These are phyloP conservation scores for Orussus abietinus DNA, from an alignment of 1,140 invertebrate genomes.

Conservation along the genomic window DNA sequence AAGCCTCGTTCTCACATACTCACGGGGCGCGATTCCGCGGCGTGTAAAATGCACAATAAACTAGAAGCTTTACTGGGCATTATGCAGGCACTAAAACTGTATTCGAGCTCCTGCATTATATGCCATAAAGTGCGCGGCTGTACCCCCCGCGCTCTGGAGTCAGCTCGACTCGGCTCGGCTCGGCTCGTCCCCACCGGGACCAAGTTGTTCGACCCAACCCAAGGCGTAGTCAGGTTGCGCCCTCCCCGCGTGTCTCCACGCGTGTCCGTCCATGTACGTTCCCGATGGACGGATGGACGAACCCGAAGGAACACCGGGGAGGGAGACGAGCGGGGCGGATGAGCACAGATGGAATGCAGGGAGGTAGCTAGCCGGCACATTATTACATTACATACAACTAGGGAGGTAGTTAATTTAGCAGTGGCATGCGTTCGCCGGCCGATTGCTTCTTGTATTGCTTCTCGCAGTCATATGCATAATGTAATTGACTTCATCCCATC, in stretches of 20 bases:
- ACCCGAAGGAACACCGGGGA: background rate
- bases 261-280: too few relatives aligned
- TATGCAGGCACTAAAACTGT: conserved; percentile 26
- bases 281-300: background rate
- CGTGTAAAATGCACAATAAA: conserved; percentile 29
- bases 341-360: conserved; percentile 1
- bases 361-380: conserved; percentile 20
- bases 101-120: conserved; percentile 25
- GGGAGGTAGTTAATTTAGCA: conserved; percentile 40
- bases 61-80: conserved; percentile 23
- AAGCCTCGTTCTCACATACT: too few relatives aligned
- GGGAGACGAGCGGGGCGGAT: conserved; percentile 10
- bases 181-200: too few relatives aligned
- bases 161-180: too few relatives aligned
- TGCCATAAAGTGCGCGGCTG: conserved; percentile 21
- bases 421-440: conserved; percentile 23
- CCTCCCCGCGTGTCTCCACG: too few relatives aligned
- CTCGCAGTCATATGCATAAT: conserved; percentile 41
- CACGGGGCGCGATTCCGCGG: too few relatives aligned
- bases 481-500: conserved; percentile 40
- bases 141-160: conserved; percentile 16
- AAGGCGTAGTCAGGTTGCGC: too few relatives aligned
- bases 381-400: conserved; percentile 39
- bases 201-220: too few relatives aligned
- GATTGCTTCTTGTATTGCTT: conserved; percentile 40